These are phyloP conservation scores for Tipula confusa DNA, from an alignment of 2,888 invertebrate species.

Conservation along the genomic window DNA sequence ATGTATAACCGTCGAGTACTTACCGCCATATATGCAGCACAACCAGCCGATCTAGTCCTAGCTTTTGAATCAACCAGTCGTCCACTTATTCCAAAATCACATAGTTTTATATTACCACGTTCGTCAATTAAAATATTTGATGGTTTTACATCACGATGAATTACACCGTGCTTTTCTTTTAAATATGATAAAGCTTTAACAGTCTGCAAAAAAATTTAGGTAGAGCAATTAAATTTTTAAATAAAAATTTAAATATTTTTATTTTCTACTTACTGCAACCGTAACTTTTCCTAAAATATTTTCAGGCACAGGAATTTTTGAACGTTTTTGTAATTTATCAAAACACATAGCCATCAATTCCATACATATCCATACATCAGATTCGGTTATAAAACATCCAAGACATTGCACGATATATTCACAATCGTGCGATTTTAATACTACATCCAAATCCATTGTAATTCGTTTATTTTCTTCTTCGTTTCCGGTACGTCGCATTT, in stretches of 20 bases:
- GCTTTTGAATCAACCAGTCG: constrained; percentile 97
- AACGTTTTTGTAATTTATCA: constrained; percentile 87
- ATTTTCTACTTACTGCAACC: constrained; percentile 78
- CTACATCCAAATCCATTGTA: constrained; percentile 97
- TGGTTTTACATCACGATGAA: constrained; percentile 97
- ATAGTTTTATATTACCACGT: constrained; percentile 92
- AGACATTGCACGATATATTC: constrained; percentile 95
- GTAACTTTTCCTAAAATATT: constrained; percentile 94
- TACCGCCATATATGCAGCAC: constrained; percentile 99
- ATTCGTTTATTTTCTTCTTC: constrained; percentile 96
- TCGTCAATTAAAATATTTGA: constrained; percentile 97
- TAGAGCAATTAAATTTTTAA: too few species aligned
- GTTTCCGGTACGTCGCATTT: constrained; percentile 97
- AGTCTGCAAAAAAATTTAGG: constrained; percentile 58
- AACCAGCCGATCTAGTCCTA: constrained; percentile 93
- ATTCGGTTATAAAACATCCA: constrained; percentile 95
- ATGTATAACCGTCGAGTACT: too few species aligned
- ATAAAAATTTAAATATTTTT: constrained; percentile 32
- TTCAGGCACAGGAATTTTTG: constrained; percentile 90
- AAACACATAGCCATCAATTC: constrained; percentile 99
- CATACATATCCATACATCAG: constrained; percentile 99
- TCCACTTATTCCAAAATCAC: constrained; percentile 99
- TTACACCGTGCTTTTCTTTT: constrained; percentile 94
- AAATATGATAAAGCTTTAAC: constrained; percentile 95
- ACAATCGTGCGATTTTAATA: constrained; percentile 95